Evolutionary conservation across 2,888 invertebrate genomes (phyloP), one percentile per base, ranked within the genome.

Genomic region (Tinea pellionella): DNA sequence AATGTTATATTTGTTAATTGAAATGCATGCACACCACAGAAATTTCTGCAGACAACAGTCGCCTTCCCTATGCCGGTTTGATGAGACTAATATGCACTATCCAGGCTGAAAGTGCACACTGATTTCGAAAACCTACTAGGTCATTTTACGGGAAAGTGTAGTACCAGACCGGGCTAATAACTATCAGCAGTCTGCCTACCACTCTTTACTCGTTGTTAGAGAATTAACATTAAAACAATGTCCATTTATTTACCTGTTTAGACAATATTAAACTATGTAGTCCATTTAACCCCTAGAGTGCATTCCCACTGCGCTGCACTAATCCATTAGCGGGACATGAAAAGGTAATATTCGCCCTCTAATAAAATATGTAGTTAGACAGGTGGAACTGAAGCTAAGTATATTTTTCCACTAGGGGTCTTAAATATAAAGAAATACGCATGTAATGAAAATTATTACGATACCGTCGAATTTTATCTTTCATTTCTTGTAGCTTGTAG

Each of bases 291-390:
- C 32, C 57, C 57, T n/a, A 32, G 57, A 57, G 32, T 57, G 57
- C 57, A 57, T 57, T 57, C 30, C 57, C 57, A 32, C 32, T 57
- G 57, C 57, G 29, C 74, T 69, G 69, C 69, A 72, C 72, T 78
- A 84, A 85, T 84, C 84, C 85, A 84, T 84, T 85, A 85, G 77
- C 63, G 64, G 64, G 68, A 79, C 82, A 84, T 81, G 81, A 81
- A 82, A 83, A 80, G 73, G 78, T 80, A 80, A 83, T 78, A 77
- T 68, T 57, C 57, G 13, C 32, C 57, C 56, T 19, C 57, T 57
- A 32, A 32, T 57, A 57, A 57, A 57, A 57, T 57, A 57, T 57
- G 55, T 24, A 55, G 24, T 18, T 9, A 19, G 55, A 55, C 18
- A 55, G 55, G 57, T 30, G 30, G 32, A 30, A 57, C 57, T 57